Evolutionary conservation across 2,113 vertebrate genomes (phyloP).

Genomic region (Mustela nigripes): DNA sequence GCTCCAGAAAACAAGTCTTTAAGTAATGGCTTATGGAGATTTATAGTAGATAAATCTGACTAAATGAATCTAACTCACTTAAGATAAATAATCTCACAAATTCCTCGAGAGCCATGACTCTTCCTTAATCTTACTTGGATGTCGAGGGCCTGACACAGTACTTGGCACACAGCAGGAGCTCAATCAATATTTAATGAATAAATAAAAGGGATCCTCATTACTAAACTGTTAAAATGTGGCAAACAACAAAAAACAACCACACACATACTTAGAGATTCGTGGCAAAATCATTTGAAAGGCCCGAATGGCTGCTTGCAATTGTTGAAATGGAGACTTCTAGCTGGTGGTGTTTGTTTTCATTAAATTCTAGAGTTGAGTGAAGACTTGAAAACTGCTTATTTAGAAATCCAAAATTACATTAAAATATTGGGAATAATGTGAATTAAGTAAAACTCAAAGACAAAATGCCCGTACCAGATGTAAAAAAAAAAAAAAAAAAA

Average conservation of each 20-base stretch:
- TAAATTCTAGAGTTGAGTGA: background rate
- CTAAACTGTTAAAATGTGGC: background rate
- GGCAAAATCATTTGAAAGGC: background rate
- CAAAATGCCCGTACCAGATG: background rate
- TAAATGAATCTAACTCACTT: background rate
- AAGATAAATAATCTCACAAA: background rate
- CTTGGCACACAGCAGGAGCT: background rate
- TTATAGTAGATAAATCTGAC: background rate
- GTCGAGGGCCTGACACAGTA: background rate
- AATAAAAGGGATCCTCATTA: background rate
- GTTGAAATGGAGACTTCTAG: background rate
- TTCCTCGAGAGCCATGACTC: background rate
- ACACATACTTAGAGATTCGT: background rate
- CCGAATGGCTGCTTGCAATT: background rate
- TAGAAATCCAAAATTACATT: constrained; percentile 16
- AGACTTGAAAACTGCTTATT: constrained; percentile 8
- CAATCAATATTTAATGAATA: background rate
- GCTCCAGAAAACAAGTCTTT: constrained; percentile 17
- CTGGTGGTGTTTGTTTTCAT: background rate
- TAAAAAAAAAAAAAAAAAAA: too few relatives aligned
- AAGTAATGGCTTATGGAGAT: background rate
- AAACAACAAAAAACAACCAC: background rate
- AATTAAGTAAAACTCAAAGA: background rate
- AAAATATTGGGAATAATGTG: constrained; percentile 7
- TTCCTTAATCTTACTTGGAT: background rate